Conservation (phyloP, 1,140 invertebrate genomes). For the Zeugodacus cucurbitae region DNA sequence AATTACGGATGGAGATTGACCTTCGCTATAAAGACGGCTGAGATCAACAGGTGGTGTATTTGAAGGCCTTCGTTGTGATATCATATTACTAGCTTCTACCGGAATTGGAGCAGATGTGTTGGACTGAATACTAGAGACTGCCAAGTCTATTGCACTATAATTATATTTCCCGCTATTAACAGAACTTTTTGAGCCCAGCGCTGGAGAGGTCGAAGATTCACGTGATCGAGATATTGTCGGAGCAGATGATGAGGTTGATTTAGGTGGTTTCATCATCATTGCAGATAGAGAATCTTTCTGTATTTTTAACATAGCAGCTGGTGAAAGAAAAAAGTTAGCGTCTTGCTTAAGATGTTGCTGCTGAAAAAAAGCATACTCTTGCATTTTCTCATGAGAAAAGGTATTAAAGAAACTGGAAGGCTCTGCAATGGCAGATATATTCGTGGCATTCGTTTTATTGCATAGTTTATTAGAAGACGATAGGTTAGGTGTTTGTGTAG, state of each 20-base stretch:
- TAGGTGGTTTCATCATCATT: conserved; percentile 67
- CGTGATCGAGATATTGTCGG: conserved; percentile 54
- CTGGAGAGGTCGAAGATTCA: conserved; percentile 64
- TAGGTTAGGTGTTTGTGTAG: conserved; percentile 48
- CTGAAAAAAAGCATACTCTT: conserved; percentile 64
- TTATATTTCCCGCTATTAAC: conserved; percentile 63
- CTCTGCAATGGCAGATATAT: conserved; percentile 50
- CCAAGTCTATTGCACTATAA: conserved; percentile 67
- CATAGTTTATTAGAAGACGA: conserved; percentile 41
- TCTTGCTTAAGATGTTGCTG: conserved; percentile 66
- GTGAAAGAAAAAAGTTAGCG: conserved; percentile 75
- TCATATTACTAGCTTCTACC: conserved; percentile 58
- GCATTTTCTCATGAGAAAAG: conserved; percentile 62
- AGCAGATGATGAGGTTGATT: conserved; percentile 55
- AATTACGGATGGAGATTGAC: conserved; percentile 49
- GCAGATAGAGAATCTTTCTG: conserved; percentile 69
- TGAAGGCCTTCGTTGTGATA: conserved; percentile 56
- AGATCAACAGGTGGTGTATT: conserved; percentile 55
- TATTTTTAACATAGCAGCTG: conserved; percentile 68
- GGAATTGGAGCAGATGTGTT: conserved; percentile 62
- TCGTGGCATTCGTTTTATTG: conserved; percentile 39
- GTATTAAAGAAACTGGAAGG: conserved; percentile 62
- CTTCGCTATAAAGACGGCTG: conserved; percentile 59
- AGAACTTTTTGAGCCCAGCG: conserved; percentile 63
- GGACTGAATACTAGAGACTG: conserved; percentile 64